Evolutionary conservation across 1,140 invertebrate genomes (phyloP), one percentile per base, ranked within the genome.

Genomic region (Cataglyphis hispanica): DNA sequence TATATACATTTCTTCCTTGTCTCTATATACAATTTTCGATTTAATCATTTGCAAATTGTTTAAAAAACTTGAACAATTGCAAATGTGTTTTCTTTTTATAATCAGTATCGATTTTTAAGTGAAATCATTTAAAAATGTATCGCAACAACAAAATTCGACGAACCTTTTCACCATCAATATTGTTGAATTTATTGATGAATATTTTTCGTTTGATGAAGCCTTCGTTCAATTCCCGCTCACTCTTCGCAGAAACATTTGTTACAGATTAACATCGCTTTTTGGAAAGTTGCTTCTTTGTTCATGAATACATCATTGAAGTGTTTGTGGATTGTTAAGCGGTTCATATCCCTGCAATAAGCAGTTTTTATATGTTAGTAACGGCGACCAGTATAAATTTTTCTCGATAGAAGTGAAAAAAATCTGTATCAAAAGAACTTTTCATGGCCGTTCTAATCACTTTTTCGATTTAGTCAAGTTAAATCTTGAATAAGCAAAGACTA

Each of bases 271-370:
- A 11, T 56, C 25, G 53, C n/a, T 34, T 85, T 64, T 66, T n/a
- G 10, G 22, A 74, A 34, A 16, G 4, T 74, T 60, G 13, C 27
- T 83, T 40, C 25, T 43, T 43, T 43, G 11, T 87, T 80, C 58
- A 70, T 85, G 80, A 74, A 70, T 84, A 80, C 78, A 83, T 91
- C 80, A 91, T 50, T 93, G 92, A 72, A 90, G 66, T 25, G 85
- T 89, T 88, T 93, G 87, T 16, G 93, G 87, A 91, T 92, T 91
- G 66, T 56, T 87, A 31, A 93, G 86, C 53, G 88, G 91, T 58
- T 92, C 91, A 61, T 93, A 93, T 69, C 91, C 92, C 92, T 93
- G 77, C 1, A 91, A 92, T 77, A 60, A 87, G 69, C 8, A 90
- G 53, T 75, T 75, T 10, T 75, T 10, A 53, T 40, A 46, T 27